These are phyloP conservation scores for Tichodroma muraria DNA, from an alignment of 2,113 vertebrate genomes.

Conservation along the genomic window DNA sequence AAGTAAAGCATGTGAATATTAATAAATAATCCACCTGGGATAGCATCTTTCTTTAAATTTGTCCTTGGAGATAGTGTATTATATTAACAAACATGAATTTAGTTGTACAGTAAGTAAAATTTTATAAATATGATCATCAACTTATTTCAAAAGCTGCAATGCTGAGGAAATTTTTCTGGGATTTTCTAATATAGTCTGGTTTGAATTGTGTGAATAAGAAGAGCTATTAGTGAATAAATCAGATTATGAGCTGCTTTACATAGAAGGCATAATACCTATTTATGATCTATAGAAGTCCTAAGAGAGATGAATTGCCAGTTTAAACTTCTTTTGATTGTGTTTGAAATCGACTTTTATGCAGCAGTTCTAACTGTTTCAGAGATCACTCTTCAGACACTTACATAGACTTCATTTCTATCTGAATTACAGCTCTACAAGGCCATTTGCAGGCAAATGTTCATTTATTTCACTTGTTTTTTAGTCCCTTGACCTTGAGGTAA, in stretches of 20 bases:
- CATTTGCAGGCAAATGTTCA: neutral
- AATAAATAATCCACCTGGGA: neutral
- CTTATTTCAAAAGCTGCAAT: neutral
- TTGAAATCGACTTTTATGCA: slow-evolving; percentile 19
- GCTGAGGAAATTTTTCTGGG: neutral
- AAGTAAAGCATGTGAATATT: slow-evolving; percentile 14
- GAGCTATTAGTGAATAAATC: slow-evolving; percentile 12
- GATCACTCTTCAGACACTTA: neutral
- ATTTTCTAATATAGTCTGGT: neutral
- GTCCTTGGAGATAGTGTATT: neutral
- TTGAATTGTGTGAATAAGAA: slow-evolving; percentile 22
- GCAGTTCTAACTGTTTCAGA: neutral
- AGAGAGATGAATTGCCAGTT: neutral
- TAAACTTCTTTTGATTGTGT: slow-evolving; percentile 40
- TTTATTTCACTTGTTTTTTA: neutral
- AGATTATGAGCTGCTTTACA: slow-evolving; percentile 30
- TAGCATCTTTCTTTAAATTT: neutral
- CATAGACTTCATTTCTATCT: neutral
- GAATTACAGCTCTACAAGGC: neutral
- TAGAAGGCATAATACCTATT: neutral
- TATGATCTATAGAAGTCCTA: neutral
- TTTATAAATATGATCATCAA: neutral
- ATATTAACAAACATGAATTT: neutral
- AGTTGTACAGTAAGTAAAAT: neutral
- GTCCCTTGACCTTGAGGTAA: neutral